Percentiles rank a stretch among this genome's conserved stretches.
Conservation (phyloP, 2,113 vertebrate species). For the Gopherus flavomarginatus region DNA sequence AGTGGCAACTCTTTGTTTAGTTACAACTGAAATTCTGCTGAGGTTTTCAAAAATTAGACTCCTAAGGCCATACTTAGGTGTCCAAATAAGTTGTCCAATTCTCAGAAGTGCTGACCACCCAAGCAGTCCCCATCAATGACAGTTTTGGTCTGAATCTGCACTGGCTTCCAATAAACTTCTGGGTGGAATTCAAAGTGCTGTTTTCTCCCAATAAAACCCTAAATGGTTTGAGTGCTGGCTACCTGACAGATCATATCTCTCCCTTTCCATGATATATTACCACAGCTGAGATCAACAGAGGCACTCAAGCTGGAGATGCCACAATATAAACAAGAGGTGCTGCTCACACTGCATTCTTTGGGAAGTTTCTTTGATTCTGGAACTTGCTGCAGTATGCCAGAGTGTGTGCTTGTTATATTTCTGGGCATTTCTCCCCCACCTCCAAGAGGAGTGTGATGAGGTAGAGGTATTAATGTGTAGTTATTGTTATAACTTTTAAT, state of each 20-base stretch:
- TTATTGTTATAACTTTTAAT: not conserved
- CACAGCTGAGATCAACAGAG: rapidly evolving
- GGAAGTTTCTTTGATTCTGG: not conserved
- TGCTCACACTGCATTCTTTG: rapidly evolving
- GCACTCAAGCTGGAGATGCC: not conserved
- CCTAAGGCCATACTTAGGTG: not conserved
- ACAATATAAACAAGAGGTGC: not conserved
- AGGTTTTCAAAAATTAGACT: not conserved
- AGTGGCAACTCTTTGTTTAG: not conserved
- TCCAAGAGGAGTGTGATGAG: not conserved
- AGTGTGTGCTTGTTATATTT: not conserved
- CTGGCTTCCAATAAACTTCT: not conserved
- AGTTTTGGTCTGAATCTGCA: not conserved
- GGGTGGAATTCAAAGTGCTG: not conserved
- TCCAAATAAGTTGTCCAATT: not conserved
- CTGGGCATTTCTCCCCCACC: rapidly evolving
- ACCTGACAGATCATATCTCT: not conserved
- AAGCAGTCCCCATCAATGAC: not conserved
- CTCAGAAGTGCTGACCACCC: not conserved
- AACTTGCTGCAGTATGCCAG: rapidly evolving
- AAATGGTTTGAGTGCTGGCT: not conserved
- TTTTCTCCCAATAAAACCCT: not conserved
- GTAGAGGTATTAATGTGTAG: not conserved
- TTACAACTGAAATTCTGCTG: not conserved
- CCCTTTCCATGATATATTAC: rapidly evolving